These are phyloP conservation scores for Neoascia interrupta DNA, from an alignment of 2,888 invertebrate genomes.

Conservation along the genomic window DNA sequence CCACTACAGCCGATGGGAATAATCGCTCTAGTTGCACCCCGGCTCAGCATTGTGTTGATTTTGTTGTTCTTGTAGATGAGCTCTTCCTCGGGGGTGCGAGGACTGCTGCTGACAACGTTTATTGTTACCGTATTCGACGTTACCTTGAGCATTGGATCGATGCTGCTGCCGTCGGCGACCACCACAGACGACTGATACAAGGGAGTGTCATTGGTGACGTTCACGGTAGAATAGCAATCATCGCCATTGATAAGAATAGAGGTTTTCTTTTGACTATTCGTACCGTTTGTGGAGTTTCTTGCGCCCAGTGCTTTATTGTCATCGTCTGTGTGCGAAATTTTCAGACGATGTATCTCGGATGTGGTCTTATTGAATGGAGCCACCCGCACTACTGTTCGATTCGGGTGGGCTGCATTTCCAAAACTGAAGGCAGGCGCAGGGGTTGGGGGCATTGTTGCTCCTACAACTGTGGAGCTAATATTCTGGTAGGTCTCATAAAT, in stretches of 20 bases:
- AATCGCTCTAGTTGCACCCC: slow-evolving; percentile 76
- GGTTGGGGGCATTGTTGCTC: slow-evolving; percentile 9
- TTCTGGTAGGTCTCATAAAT: slow-evolving; percentile 65
- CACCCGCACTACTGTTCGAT: slow-evolving; percentile 81
- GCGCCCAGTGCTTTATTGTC: slow-evolving; percentile 79
- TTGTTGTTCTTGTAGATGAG: slow-evolving; percentile 77
- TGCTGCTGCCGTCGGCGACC: slow-evolving; percentile 82
- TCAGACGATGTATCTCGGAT: slow-evolving; percentile 81
- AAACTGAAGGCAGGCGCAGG: slow-evolving; percentile 43
- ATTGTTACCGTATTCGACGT: slow-evolving; percentile 84
- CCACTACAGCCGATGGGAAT: slow-evolving; percentile 79
- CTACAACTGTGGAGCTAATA: slow-evolving; percentile 10
- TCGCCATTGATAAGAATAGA: slow-evolving; percentile 88
- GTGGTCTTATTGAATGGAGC: slow-evolving; percentile 78
- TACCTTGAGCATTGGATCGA: slow-evolving; percentile 77
- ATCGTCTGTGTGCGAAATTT: slow-evolving; percentile 82
- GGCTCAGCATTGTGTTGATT: slow-evolving; percentile 76
- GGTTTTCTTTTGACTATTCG: slow-evolving; percentile 82
- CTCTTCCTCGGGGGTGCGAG: slow-evolving; percentile 74
- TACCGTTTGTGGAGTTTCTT: slow-evolving; percentile 60
- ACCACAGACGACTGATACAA: slow-evolving; percentile 88
- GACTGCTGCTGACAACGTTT: slow-evolving; percentile 79
- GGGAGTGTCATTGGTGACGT: slow-evolving; percentile 85
- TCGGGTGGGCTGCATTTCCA: slow-evolving; percentile 59
- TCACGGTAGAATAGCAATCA: slow-evolving; percentile 88